Evolutionary conservation across 2,113 vertebrate genomes (phyloP), one percentile per base, ranked within the genome.

Genomic region (Budorcas taxicolor): DNA sequence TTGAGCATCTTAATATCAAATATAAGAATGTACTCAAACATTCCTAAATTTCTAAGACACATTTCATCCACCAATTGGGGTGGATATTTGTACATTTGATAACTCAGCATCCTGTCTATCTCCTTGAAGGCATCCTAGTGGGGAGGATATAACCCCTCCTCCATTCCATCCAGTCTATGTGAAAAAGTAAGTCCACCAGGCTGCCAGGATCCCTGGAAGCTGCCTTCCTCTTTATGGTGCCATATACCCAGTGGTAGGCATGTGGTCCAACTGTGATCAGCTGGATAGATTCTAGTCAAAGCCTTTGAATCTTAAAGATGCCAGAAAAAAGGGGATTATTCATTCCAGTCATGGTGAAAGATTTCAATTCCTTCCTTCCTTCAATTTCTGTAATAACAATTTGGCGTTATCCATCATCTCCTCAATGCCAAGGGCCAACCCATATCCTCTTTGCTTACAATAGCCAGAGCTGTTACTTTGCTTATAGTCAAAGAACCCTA

Each of bases 221-320:
- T 16, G 5, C 71, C n/a, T 45, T 45, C 53, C 2, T 36, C 33
- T 43, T 43, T 12, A 36, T 0, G 25, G 6, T 4, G 31, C 21
- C 78, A n/a, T 1, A 12, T 8, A 9, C 7, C 5, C 78, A n/a
- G 3, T 0, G 1, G 47, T 1, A 15, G 60, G 17, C 3, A 3
- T 0, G 10, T 19, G 47, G 64, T 43, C n/a, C 1, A 53, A 40
- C 53, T 4, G 4, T 14, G 55, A 23, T 2, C n/a, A 33, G 7
- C 13, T 2, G 14, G 53, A 5, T 47, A 36, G 67, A 74, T 74
- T 62, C 81, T 23, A 7, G 14, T 16, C 81, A 53, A 88, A 33
- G 60, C 43, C n/a, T 16, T 6, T 2, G 93, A 57, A 12, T 36
- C 31, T 14, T 21, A 21, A 11, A 50, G 52, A 33, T 36, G 2